Conservation (phyloP, 2,888 invertebrate species). For the Agrypnus murinus region DNA sequence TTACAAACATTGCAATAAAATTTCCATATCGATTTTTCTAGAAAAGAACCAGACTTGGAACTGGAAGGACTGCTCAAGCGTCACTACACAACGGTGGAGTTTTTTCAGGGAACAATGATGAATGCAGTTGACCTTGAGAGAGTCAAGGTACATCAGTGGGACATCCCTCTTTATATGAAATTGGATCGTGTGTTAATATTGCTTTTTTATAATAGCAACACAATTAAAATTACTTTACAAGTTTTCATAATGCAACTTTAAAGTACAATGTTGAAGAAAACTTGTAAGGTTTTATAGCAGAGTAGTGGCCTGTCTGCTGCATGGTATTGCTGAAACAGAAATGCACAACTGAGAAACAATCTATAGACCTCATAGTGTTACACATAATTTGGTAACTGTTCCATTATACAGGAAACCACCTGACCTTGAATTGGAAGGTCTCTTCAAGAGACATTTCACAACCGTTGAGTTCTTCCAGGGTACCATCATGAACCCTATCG, state of each 20-base stretch:
- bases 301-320: constrained; percentile 64
- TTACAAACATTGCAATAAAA: neutral
- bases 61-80: constrained; percentile 99
- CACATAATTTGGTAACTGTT: constrained; percentile 61
- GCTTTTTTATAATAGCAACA: constrained; percentile 56
- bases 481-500: constrained; percentile 99
- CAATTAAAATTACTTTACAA: constrained; percentile 45
- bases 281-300: constrained; percentile 56
- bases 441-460: constrained; percentile 99
- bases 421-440: constrained; percentile 99
- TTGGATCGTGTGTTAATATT: constrained; percentile 58
- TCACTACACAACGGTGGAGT: constrained; percentile 99
- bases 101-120: constrained; percentile 99
- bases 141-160: constrained; percentile 89
- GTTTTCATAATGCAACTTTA: constrained; percentile 30
- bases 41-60: constrained; percentile 99
- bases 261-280: constrained; percentile 26
- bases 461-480: constrained; percentile 99
- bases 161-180: constrained; percentile 41
- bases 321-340: constrained; percentile 61
- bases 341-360: constrained; percentile 45
- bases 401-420: constrained; percentile 93
- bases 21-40: constrained; percentile 74
- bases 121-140: constrained; percentile 99
- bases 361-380: constrained; percentile 34